These are phyloP conservation scores for Drosophila azteca DNA, from an alignment of 1,140 invertebrate species.

Conservation along the genomic window DNA sequence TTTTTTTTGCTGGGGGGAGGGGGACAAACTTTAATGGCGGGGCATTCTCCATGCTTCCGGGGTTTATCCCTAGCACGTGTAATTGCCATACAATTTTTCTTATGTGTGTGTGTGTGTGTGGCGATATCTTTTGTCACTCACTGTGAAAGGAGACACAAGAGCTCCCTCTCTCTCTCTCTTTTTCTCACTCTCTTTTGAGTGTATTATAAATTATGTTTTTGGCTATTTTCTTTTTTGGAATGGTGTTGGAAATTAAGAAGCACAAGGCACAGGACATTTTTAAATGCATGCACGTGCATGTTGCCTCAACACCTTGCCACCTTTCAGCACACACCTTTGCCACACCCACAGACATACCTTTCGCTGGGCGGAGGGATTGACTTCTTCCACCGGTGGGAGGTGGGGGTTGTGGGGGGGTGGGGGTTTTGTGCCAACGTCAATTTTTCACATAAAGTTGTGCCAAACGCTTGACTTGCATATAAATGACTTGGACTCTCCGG, in stretches of 20 bases:
- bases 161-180: neutral
- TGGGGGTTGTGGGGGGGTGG: neutral
- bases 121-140: slow-evolving; percentile 42
- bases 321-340: slow-evolving; percentile 3
- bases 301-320: slow-evolving; percentile 35
- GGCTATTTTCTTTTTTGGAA: slow-evolving; percentile 59
- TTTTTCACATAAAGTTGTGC: slow-evolving; percentile 81
- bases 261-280: slow-evolving; percentile 62
- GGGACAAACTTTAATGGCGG: slow-evolving; percentile 54
- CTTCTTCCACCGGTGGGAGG: too few relatives aligned
- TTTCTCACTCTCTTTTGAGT: slow-evolving; percentile 7
- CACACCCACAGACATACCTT: neutral
- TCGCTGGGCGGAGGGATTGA: neutral
- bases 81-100: slow-evolving; percentile 60
- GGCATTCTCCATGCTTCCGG: slow-evolving; percentile 21
- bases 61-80: slow-evolving; percentile 65
- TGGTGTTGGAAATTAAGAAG: slow-evolving; percentile 68
- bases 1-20: slow-evolving; percentile 1
- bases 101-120: slow-evolving; percentile 32
- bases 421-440: slow-evolving; percentile 64
- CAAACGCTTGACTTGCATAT: slow-evolving; percentile 81
- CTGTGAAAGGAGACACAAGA: too few relatives aligned
- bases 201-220: slow-evolving; percentile 78
- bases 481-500: slow-evolving; percentile 65
- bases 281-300: slow-evolving; percentile 78